Percentiles rank a stretch among this genome's conserved stretches.
Conservation (phyloP, 2,113 vertebrate species). For the Balaeniceps rex region DNA sequence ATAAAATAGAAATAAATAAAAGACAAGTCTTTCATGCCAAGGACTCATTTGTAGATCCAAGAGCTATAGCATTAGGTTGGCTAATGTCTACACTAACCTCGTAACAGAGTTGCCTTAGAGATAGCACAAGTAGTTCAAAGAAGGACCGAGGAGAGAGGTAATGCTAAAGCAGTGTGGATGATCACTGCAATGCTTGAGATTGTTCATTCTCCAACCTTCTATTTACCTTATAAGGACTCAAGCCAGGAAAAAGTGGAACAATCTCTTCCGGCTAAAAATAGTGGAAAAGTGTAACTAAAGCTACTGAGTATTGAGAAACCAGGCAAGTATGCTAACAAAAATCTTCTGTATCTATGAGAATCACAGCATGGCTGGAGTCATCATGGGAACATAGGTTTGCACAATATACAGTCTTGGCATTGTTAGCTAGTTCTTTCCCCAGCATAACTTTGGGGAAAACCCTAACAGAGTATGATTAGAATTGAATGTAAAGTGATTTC, state of each 20-base stretch:
- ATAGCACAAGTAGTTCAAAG: neutral
- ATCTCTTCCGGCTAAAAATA: neutral
- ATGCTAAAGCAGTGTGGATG: fast-evolving
- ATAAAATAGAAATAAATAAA: neutral
- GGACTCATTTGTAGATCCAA: neutral
- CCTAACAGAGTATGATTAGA: neutral
- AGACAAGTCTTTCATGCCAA: neutral
- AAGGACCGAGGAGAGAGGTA: neutral
- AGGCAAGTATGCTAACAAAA: neutral
- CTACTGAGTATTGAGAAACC: neutral
- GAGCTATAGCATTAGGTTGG: neutral
- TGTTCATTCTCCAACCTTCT: neutral
- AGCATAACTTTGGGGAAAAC: neutral
- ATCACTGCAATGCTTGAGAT: neutral
- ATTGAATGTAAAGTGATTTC: neutral
- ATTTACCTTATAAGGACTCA: neutral
- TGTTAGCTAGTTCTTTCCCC: neutral
- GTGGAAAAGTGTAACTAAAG: neutral
- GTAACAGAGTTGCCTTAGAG: neutral
- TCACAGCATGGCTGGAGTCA: neutral
- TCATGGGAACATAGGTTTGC: neutral
- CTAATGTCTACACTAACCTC: neutral
- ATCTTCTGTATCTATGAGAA: neutral
- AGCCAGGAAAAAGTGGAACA: neutral
- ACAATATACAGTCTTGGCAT: neutral